Evolutionary conservation across 2,888 invertebrate genomes (phyloP).

Genomic region (Pheosia gnoma): DNA sequence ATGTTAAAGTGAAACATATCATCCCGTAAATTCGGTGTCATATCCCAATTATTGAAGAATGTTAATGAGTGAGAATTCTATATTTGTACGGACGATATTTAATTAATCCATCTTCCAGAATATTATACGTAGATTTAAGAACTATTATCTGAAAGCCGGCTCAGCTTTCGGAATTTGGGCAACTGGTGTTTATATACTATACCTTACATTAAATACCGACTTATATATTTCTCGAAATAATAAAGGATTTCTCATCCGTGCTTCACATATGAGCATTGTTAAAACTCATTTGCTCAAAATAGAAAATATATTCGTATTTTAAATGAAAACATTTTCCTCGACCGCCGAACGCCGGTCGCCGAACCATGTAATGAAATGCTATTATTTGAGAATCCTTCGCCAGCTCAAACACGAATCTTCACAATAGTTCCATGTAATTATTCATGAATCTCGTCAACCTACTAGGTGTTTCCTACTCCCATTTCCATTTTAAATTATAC

Average conservation of each 20-base stretch:
- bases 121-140: slow-evolving; percentile 27
- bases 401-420: slow-evolving; percentile 28
- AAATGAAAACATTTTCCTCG: background rate
- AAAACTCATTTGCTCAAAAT: no score
- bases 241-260: no score
- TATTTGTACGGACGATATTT: slow-evolving; percentile 53
- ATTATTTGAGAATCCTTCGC: slow-evolving; percentile 24
- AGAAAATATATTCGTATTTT: background rate
- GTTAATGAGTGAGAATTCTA: slow-evolving; percentile 56
- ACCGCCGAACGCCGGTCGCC: no score
- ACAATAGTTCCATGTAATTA: slow-evolving; percentile 57
- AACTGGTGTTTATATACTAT: background rate
- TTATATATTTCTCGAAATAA: background rate
- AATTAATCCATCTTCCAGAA: slow-evolving; percentile 33
- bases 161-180: background rate
- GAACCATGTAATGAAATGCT: slow-evolving; percentile 15
- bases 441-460: slow-evolving; percentile 56
- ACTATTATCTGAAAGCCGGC: background rate
- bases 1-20: slow-evolving; percentile 67
- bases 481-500: slow-evolving; percentile 59
- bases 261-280: no score
- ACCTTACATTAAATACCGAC: background rate
- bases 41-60: slow-evolving; percentile 56
- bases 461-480: slow-evolving; percentile 47
- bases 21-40: slow-evolving; percentile 57